These are phyloP conservation scores for Glomeris marginata DNA, from an alignment of 2,888 invertebrate genomes.

Conservation along the genomic window DNA sequence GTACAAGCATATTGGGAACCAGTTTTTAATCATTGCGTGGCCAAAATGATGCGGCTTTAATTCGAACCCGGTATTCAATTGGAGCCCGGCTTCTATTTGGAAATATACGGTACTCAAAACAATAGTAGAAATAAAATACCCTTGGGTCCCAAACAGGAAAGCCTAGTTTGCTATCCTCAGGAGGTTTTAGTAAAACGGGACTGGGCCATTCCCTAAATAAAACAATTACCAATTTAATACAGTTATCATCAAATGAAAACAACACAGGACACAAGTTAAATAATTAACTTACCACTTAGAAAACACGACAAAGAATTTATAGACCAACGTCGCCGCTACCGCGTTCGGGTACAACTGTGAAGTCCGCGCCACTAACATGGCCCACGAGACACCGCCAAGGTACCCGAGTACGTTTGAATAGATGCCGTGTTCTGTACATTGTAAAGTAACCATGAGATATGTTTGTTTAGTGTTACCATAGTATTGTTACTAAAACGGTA, in stretches of 20 bases:
- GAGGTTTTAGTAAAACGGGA: slow-evolving; percentile 87
- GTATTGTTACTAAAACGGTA: neutral
- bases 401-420: slow-evolving; percentile 98
- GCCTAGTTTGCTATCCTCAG: slow-evolving; percentile 68
- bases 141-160: slow-evolving; percentile 97
- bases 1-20: too few relatives aligned
- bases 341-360: slow-evolving; percentile 98
- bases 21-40: too few relatives aligned
- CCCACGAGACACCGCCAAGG: slow-evolving; percentile 98
- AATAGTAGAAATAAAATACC: slow-evolving; percentile 36
- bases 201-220: slow-evolving; percentile 74
- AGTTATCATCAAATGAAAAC: slow-evolving; percentile 3
- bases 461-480: neutral
- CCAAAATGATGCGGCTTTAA: too few relatives aligned
- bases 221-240: too few relatives aligned
- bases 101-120: neutral
- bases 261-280: neutral
- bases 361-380: slow-evolving; percentile 95
- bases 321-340: slow-evolving; percentile 79
- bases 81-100: too few relatives aligned
- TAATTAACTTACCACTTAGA: slow-evolving; percentile 57
- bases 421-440: slow-evolving; percentile 67
- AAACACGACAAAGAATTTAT: slow-evolving; percentile 97
- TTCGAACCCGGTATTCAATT: too few relatives aligned
- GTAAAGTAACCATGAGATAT: neutral